These are phyloP conservation scores for Drosophila kanapiae DNA, from an alignment of 1,140 invertebrate genomes.

Conservation along the genomic window DNA sequence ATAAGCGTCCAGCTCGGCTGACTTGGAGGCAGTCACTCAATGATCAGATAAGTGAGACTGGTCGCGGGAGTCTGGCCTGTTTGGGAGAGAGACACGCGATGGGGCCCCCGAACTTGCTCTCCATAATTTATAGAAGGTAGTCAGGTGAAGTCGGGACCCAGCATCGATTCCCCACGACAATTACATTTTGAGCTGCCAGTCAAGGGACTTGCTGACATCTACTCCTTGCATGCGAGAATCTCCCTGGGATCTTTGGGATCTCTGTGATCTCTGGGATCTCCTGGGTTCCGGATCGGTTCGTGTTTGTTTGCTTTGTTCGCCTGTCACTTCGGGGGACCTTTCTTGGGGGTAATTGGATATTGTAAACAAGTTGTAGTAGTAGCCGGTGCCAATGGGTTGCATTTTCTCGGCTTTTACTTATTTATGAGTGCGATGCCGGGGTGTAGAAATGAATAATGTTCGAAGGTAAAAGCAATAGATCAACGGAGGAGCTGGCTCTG, in stretches of 20 bases:
- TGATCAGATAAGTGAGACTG: conserved; percentile 58
- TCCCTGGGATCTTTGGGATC: conserved; percentile 22
- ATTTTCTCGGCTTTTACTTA: conserved; percentile 37
- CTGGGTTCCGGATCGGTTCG: conserved; percentile 23
- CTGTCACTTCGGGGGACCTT: conserved; percentile 62
- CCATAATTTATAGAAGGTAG: conserved; percentile 82
- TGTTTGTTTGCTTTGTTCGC: conserved; percentile 46
- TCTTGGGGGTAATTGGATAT: conserved; percentile 77
- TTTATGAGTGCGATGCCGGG: conserved; percentile 55
- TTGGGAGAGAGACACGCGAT: conserved; percentile 32
- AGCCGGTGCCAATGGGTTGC: conserved; percentile 37
- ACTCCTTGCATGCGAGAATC: conserved; percentile 45
- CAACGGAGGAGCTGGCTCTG: conserved; percentile 6
- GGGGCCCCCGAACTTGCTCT: conserved; percentile 46
- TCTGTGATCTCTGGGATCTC: conserved; percentile 21
- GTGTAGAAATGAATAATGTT: conserved; percentile 72
- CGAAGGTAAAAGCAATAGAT: conserved; percentile 58
- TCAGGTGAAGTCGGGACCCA: conserved; percentile 72
- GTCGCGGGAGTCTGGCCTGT: conserved; percentile 29
- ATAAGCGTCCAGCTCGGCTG: conserved; percentile 50
- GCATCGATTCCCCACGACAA: conserved; percentile 57
- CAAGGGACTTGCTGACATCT: conserved; percentile 78
- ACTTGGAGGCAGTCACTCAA: conserved; percentile 54
- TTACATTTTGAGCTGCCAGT: conserved; percentile 77
- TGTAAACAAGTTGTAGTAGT: conserved; percentile 73